Base-by-base conservation (phyloP, 2,888 invertebrate species). In the Lydus trimaculatus region DNA sequence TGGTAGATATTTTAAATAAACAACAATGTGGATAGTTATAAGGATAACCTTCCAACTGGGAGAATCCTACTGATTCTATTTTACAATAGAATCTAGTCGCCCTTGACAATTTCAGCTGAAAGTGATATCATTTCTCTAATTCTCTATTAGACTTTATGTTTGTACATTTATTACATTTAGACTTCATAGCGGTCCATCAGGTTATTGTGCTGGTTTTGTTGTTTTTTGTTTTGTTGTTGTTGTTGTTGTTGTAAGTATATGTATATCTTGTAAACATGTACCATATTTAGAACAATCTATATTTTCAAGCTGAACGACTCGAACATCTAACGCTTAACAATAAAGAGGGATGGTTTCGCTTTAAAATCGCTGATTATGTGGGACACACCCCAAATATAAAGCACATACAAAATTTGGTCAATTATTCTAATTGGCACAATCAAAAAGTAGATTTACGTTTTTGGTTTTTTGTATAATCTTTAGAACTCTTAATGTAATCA, bases 271-370 rank as follows among this genome's bases (percentile, higher is more conserved):
- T 67, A 70, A 70, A 70, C 70, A 70, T 63, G 64, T 67, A 56
- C 70, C 70, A 70, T 70, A 70, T 70, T 70, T 70, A 70, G 70
- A 67, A 56, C 70, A 70, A 70, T 70, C 70, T 70, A 70, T 70
- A 70, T 65, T 70, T 70, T 70, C 70, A 70, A 70, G 70, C 67
- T 5, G 67, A 64, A 67, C 70, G 59, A 60, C 65, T 39, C 48
- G 23, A 31, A 64, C 17, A 33, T 33, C 59, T 20, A 43, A 20
- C 25, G 20, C 13, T 20, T 20, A 31, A 36, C 20, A 36, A 33
- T 6, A 3, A 13, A 36, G n/a, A 23, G 20, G 23, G 52, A 25
- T 25, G 11, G 56, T 25, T 56, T 28, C 1, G 15, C 56, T 56
- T 56, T 56, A 56, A 56, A 56, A 15, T 13, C 48, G 20, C 8